Evolutionary conservation across 2,113 vertebrate species (phyloP).

Genomic region (Smithornis capensis): DNA sequence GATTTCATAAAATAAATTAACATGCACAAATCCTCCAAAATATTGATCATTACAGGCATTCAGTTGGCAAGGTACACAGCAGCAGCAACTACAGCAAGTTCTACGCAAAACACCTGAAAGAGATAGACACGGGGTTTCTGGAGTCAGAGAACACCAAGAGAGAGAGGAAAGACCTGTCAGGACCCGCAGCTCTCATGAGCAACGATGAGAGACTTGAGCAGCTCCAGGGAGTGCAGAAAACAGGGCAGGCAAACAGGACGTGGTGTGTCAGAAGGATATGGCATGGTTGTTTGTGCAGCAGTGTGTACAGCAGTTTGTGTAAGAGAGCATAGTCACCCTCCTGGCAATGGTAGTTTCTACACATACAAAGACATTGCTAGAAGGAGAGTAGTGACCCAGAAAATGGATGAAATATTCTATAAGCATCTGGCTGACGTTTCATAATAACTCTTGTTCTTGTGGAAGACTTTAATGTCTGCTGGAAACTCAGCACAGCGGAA

Average conservation of each 20-base stretch:
- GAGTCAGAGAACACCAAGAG: not conserved
- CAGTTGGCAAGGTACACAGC: not conserved
- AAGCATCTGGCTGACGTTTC: not conserved
- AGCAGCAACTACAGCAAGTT: not conserved
- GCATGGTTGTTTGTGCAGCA: fast-evolving
- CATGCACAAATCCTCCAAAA: not conserved
- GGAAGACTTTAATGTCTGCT: not conserved
- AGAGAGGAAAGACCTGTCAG: not conserved
- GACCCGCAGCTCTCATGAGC: fast-evolving
- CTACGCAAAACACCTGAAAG: not conserved
- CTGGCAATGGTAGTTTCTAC: not conserved
- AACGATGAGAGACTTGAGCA: not conserved
- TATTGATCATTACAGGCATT: not conserved
- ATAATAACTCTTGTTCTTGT: not conserved
- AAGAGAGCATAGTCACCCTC: not conserved
- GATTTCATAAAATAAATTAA: not conserved
- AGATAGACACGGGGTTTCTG: not conserved
- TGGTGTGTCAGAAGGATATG: not conserved
- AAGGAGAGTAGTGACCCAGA: not conserved
- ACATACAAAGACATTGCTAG: not conserved
- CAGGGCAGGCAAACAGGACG: not conserved
- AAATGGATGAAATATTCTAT: not conserved
- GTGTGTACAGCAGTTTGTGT: not conserved
- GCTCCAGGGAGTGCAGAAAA: not conserved
- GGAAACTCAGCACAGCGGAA: not conserved